A percentile compares a stretch with the other conserved stretches of the same genome.
phyloP scores from a whole-genome alignment of 2,113 vertebrate genomes.

The Motacilla tschutschensis region DNA sequence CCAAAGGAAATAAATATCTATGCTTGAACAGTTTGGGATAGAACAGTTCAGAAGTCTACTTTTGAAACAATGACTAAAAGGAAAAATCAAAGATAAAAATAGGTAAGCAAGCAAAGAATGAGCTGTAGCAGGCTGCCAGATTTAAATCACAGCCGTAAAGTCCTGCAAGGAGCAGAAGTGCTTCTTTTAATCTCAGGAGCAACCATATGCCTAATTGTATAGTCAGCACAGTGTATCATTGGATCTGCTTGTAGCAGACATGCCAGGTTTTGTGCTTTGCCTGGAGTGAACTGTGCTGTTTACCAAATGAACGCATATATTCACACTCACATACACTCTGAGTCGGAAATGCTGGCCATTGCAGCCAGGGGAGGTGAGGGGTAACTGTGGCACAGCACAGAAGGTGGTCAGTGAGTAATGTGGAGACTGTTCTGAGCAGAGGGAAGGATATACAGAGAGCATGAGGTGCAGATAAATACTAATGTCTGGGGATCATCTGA shows the following conservation, averaged over 20 bases:
- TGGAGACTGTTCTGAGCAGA: not conserved
- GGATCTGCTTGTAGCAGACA: not conserved
- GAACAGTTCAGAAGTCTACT: not conserved
- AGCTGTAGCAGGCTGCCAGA: not conserved
- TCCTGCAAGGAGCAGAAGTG: not conserved
- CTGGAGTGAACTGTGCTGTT: not conserved
- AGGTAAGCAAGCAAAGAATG: not conserved
- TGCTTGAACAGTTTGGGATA: not conserved
- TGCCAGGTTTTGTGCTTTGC: not conserved
- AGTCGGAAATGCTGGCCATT: not conserved
- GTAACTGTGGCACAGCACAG: not conserved
- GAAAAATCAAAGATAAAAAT: not conserved
- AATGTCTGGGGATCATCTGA: not conserved
- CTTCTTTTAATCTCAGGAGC: not conserved
- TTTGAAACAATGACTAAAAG: not conserved
- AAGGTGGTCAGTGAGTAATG: accelerated
- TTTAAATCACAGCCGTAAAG: not conserved
- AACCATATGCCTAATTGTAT: not conserved
- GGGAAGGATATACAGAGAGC: not conserved
- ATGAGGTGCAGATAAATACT: not conserved
- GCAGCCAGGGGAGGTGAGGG: not conserved
- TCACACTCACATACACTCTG: not conserved
- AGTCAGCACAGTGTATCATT: accelerated
- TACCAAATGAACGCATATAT: not conserved
- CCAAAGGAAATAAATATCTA: not conserved